Base-by-base conservation (phyloP, 2,113 vertebrate species). In the Pycnonotus jocosus region DNA sequence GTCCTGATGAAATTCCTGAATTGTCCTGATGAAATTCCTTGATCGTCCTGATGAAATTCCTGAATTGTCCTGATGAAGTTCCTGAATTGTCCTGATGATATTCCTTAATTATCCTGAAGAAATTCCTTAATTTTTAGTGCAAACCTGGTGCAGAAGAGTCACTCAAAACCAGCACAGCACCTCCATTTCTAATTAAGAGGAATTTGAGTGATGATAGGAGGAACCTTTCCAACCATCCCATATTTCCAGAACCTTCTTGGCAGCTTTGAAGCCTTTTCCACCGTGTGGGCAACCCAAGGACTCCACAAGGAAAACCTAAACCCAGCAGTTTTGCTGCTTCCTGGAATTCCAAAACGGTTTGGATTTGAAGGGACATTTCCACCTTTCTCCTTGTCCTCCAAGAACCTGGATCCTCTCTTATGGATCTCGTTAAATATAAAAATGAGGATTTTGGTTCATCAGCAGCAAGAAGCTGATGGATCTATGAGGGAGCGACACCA, bases 221-320 rank as follows among this genome's bases (percentile, higher is more conserved):
- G n/a, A 45, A 44, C 38, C 13, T 2, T 24, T 69, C 45, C 51
- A 20, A 48, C 27, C 20, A 3, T 22, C 53, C 45, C 33, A 2
- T 16, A 7, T 42, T 30, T 54, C 42, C 50, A 69, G 45, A 65
- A 69, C 40, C 45, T 35, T 4, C 38, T 11, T 22, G 30, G 37
- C 86, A 53, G 17, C 84, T 64, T 56, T 7, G 31, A 47, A 57
- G 28, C 61, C n/a, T 11, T 6, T 35, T 24, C 28, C 30, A 14
- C 3, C 1, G 6, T n/a, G 27, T 0, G 13, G 77, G 9, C 23
- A 64, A 17, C 15, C 0, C 2, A 15, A 19, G 24, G 21, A 20
- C 7, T 25, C 6, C 27, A 10, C 19, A 51, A 23, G n/a, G 44
- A 64, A 50, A 77, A 38, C 2, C 11, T 7, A 15, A 33, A 23